phyloP scores from a whole-genome alignment of 2,888 invertebrate genomes.

The Drosophila eohydei region DNA sequence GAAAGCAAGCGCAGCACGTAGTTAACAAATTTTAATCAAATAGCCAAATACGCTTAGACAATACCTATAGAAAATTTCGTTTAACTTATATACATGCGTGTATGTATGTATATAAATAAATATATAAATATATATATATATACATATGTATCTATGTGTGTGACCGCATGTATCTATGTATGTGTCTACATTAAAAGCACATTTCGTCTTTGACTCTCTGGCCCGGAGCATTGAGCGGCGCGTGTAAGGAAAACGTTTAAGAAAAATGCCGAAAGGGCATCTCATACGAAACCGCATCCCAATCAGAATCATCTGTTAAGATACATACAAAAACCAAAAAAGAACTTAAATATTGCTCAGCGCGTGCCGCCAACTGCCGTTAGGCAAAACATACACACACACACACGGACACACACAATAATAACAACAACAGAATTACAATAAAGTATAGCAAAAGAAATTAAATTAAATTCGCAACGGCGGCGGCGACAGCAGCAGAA shows the following conservation, averaged over 20 bases:
- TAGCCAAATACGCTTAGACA: conserved; percentile 41
- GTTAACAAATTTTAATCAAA: conserved; percentile 51
- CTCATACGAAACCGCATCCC: conserved; percentile 16
- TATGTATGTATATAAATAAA: conserved; percentile 1
- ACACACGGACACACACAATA: not conserved
- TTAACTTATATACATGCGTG: conserved; percentile 20
- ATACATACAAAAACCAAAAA: conserved; percentile 8
- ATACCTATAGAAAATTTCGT: conserved; percentile 29
- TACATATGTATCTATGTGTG: not conserved
- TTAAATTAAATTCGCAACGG: conserved; percentile 60
- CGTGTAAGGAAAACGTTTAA: conserved; percentile 35
- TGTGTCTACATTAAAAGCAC: conserved; percentile 25
- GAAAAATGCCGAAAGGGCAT: conserved; percentile 28
- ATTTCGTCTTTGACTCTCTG: conserved; percentile 41
- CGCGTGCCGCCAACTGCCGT: conserved; percentile 46
- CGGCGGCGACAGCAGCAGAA: conserved; percentile 24
- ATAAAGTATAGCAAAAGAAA: conserved; percentile 34
- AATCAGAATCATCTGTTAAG: conserved; percentile 45
- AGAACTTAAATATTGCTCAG: conserved; percentile 18
- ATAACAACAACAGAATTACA: conserved; percentile 13
- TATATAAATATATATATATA: not conserved
- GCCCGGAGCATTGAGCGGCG: conserved; percentile 26
- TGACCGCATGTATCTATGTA: conserved; percentile 7
- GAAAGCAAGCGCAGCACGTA: conserved; percentile 69
- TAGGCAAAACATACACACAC: conserved; percentile 16